phyloP scores from a whole-genome alignment of 2,888 invertebrate species.

The Caenorhabditis sp. region DNA sequence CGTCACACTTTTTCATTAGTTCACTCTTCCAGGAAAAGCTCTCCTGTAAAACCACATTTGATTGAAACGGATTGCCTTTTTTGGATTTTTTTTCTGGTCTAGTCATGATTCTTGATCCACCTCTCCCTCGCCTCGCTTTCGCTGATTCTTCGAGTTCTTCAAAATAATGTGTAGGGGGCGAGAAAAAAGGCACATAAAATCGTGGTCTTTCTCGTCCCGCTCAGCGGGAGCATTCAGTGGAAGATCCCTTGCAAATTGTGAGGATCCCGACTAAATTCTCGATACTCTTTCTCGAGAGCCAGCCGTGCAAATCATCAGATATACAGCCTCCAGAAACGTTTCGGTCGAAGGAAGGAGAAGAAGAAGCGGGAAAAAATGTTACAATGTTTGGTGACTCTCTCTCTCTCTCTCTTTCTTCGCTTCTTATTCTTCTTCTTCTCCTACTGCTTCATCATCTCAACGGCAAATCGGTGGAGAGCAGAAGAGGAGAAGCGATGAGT shows the following conservation, averaged over 20 bases:
- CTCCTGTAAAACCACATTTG: conserved; percentile 15
- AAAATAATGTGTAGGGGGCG: conserved; percentile 1
- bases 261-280: conserved; percentile 33
- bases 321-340: conserved; percentile 63
- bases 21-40: conserved; percentile 26
- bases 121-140: neutral
- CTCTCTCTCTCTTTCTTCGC: neutral
- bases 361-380: conserved; percentile 49
- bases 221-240: conserved; percentile 10
- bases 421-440: conserved; percentile 7
- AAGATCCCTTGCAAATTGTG: conserved; percentile 42
- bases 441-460: conserved; percentile 9
- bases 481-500: conserved; percentile 50
- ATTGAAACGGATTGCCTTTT: conserved; percentile 28
- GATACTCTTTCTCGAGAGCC: conserved; percentile 30
- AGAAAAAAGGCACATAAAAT: conserved; percentile 33
- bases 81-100: neutral
- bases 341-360: conserved; percentile 32
- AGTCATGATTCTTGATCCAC: conserved; percentile 28
- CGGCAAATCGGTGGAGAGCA: neutral
- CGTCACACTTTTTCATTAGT: conserved; percentile 51
- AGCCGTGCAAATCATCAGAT: conserved; percentile 56
- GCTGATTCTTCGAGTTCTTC: conserved; percentile 1
- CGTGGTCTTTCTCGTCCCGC: conserved; percentile 1
- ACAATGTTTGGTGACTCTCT: conserved; percentile 48